phyloP scores from a whole-genome alignment of 2,797 vertebrate genomes.

The Propithecus deckenii region DNA sequence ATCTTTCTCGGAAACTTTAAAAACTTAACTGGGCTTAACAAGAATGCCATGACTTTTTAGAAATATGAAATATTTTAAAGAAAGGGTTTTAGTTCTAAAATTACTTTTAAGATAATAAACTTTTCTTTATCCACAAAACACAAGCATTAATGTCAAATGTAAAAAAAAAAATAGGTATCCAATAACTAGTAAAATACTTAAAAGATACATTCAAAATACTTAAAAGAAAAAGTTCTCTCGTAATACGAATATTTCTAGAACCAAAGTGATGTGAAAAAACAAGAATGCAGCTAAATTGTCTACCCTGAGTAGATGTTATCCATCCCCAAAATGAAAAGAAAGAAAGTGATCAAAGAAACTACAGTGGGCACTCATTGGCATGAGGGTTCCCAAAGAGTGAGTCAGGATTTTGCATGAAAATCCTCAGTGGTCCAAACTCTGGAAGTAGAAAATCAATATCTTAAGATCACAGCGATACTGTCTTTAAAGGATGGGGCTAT shows the following conservation, averaged over 20 bases:
- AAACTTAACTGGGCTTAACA: not conserved
- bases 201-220: not conserved
- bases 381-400: not conserved
- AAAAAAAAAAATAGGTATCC: not conserved
- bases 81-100: conserved; percentile 11
- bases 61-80: conserved; percentile 18
- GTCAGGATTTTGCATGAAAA: not conserved
- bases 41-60: not conserved
- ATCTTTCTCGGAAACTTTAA: not conserved
- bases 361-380: not conserved
- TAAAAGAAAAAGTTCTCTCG: conserved; percentile 1
- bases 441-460: not conserved
- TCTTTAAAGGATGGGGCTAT: not conserved
- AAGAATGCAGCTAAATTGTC: not conserved
- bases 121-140: conserved; percentile 7
- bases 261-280: not conserved
- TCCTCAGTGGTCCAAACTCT: not conserved
- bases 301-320: not conserved
- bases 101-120: conserved; percentile 18
- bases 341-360: not conserved
- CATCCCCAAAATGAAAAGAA: not conserved
- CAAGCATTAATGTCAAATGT: not conserved
- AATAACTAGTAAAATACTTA: conserved; percentile 7
- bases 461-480: not conserved
- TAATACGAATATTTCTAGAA: conserved; percentile 28